phyloP scores from a whole-genome alignment of 2,113 vertebrate species.

The Pantherophis guttatus region DNA sequence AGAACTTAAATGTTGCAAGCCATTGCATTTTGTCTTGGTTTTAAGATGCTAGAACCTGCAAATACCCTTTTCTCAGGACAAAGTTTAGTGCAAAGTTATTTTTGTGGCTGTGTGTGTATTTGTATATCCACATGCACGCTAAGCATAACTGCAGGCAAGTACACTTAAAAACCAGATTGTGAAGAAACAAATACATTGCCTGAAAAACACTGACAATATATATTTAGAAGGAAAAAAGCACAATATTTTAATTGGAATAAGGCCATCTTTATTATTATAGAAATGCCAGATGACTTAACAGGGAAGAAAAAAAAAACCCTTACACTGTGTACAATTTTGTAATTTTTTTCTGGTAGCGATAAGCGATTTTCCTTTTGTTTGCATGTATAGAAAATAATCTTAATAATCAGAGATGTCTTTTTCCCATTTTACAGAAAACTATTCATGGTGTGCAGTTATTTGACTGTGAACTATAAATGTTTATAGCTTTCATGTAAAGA shows the following conservation, averaged over 20 bases:
- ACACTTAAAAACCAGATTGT: not conserved
- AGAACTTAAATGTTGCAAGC: slow-evolving; percentile 17
- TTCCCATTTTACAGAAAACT: slow-evolving; percentile 11
- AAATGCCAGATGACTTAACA: slow-evolving; percentile 15
- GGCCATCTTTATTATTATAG: not conserved
- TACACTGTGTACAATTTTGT: slow-evolving; percentile 26
- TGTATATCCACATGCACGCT: not conserved
- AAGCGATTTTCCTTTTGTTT: slow-evolving; percentile 28
- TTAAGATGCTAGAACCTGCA: slow-evolving; percentile 21
- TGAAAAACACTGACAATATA: not conserved
- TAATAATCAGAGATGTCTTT: not conserved
- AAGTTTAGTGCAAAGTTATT: not conserved
- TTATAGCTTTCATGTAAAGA: slow-evolving; percentile 15
- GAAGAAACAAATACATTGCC: not conserved
- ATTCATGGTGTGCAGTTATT: slow-evolving; percentile 5
- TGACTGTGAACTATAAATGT: slow-evolving; percentile 14
- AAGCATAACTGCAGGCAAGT: slow-evolving; percentile 8
- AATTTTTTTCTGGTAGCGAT: slow-evolving; percentile 26
- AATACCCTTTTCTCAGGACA: slow-evolving; percentile 41
- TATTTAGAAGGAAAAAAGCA: slow-evolving; percentile 15
- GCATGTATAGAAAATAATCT: not conserved
- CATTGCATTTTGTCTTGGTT: slow-evolving; percentile 27
- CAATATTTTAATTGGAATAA: slow-evolving; percentile 25
- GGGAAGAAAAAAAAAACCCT: not conserved
- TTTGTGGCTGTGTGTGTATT: not conserved